phyloP scores from a whole-genome alignment of 2,888 invertebrate genomes.

The Pachliopta kotzebuea region DNA sequence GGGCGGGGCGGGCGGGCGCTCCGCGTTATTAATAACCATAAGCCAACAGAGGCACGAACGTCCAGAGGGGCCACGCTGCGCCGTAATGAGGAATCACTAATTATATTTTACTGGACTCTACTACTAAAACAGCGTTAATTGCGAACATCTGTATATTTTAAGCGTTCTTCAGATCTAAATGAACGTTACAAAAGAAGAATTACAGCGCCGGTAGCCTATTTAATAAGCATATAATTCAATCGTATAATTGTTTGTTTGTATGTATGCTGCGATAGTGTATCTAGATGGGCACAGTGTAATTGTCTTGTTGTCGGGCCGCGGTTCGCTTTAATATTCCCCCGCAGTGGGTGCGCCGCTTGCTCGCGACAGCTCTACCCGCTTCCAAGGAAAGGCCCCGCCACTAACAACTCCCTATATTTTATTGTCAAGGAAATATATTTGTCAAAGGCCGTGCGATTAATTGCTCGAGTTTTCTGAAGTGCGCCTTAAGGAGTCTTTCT shows the following conservation, averaged over 20 bases:
- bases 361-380: constrained; percentile 70
- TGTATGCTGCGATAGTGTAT: constrained; percentile 35
- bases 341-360: constrained; percentile 66
- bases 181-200: constrained; percentile 12
- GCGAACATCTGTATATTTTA: constrained; percentile 41
- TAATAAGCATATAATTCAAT: neutral
- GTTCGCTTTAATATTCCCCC: constrained; percentile 72
- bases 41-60: constrained; percentile 80
- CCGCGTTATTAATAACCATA: constrained; percentile 80
- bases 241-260: constrained; percentile 19
- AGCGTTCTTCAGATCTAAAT: constrained; percentile 30
- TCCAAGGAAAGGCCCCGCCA: constrained; percentile 55
- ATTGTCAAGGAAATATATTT: constrained; percentile 76
- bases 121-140: constrained; percentile 67
- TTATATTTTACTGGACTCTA: constrained; percentile 79
- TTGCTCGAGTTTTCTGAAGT: constrained; percentile 60
- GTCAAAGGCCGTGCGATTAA: constrained; percentile 70
- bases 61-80: constrained; percentile 77
- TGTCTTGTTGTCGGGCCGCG: constrained; percentile 51
- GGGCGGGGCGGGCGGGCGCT: constrained; percentile 48
- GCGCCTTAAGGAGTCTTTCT: constrained; percentile 45
- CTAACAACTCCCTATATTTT: constrained; percentile 74
- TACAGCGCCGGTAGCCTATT: neutral
- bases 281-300: constrained; percentile 61
- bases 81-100: constrained; percentile 80